Evolutionary conservation across 2,113 vertebrate genomes (phyloP).

Genomic region (Chionodraco myersi): DNA sequence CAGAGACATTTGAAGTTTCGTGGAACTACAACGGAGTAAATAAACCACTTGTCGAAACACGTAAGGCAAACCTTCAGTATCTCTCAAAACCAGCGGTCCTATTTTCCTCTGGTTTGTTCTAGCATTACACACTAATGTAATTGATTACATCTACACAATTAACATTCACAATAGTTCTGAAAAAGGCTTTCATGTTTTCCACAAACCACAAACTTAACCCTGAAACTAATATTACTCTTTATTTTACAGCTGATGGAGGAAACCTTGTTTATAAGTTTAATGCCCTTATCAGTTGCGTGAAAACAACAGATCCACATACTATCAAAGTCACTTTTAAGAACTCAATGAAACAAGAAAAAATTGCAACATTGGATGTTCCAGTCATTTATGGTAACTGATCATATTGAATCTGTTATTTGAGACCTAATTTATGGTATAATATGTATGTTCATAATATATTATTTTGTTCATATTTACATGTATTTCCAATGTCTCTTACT

Average conservation of each 20-base stretch:
- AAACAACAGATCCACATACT: too few relatives aligned
- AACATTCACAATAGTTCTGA: not conserved
- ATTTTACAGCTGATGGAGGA: conserved; percentile 17
- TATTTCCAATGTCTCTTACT: not conserved
- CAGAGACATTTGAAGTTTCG: not conserved
- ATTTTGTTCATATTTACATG: not conserved
- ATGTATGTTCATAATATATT: not conserved
- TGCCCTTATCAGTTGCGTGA: too few relatives aligned
- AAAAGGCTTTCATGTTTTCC: not conserved
- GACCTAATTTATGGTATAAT: not conserved
- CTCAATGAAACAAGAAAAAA: accelerated
- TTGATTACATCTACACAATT: not conserved
- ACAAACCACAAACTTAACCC: not conserved
- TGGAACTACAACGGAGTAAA: accelerated
- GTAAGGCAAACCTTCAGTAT: conserved; percentile 7
- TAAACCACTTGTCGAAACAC: accelerated
- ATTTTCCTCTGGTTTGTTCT: not conserved
- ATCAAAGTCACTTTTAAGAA: conserved; percentile 58
- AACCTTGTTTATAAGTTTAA: not conserved
- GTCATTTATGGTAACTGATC: conserved; percentile 67
- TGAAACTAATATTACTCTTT: not conserved
- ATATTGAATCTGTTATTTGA: not conserved
- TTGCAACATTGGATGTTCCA: conserved; percentile 18
- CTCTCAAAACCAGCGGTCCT: not conserved
- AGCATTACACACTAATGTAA: not conserved